Evolutionary conservation across 2,888 invertebrate genomes (phyloP), one percentile per base, ranked within the genome.

Genomic region (Cheilosia grossa): DNA sequence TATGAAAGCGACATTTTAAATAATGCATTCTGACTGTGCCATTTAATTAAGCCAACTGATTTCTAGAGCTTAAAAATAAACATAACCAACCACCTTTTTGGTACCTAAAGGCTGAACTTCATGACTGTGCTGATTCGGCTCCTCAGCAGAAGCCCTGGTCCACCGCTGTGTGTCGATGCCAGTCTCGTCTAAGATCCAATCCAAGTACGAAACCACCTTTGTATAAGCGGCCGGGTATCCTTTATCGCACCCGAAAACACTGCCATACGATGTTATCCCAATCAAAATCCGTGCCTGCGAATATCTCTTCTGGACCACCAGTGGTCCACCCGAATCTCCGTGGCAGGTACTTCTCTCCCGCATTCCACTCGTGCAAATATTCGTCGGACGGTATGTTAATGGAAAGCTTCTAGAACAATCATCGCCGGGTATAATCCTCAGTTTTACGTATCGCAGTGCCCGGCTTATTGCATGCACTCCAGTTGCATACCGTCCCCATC

Each of bases 401-500:
- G 92, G 91, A 87, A 91, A 93, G 44, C 89, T 90, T 2, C 90
- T 88, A 54, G 91, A 91, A 87, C 93, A 93, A 2, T 89, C 88
- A 33, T 88, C 67, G 33, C 92, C 92, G 33, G 90, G 89, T 24
- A 93, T 90, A 15, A 93, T 90, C 30, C 91, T 90, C 1, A 92
- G 88, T 21, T 90, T 88, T 1, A 92, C 92, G 61, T 89, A 91
- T 42, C 93, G 91, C 59, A 93, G 88, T 27, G 92, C 91, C 54
- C 90, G 90, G 87, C 91, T 91, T 40, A 91, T 91, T 27, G 91
- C 91, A 86, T 91, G 91, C 0, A 91, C 90, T 2, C 91, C 91
- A 1, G 91, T 89, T 5, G 91, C 90, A 87, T 90, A 91, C 51
- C 90, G 91, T 7, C 93, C 93, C 93, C 93, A 93, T 13, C 93